A percentile compares a stretch with the other conserved stretches of the same genome.
Conservation (phyloP, 2,797 vertebrate genomes). For the Cyprinodon diabolis region DNA sequence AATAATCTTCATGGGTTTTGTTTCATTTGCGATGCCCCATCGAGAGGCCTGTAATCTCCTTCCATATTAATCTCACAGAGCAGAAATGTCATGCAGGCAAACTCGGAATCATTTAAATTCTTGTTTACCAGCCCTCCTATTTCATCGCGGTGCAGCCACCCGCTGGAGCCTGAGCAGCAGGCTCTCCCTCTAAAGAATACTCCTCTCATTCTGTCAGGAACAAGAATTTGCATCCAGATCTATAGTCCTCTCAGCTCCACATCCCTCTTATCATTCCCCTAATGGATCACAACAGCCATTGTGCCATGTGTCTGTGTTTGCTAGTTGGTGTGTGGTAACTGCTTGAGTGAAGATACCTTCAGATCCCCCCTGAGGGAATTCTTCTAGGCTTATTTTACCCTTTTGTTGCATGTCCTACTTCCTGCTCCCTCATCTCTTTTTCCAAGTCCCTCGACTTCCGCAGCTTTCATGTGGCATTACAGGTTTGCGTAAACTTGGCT, state of each 20-base stretch:
- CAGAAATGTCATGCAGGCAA: slow-evolving; percentile 77
- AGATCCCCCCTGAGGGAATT: slow-evolving; percentile 49
- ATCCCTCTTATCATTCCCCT: slow-evolving; percentile 55
- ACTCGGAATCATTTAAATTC: slow-evolving; percentile 69
- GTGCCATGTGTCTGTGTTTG: slow-evolving; percentile 36
- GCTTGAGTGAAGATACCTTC: slow-evolving; percentile 55
- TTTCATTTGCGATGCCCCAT: slow-evolving; percentile 73
- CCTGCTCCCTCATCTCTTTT: slow-evolving; percentile 42
- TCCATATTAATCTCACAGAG: slow-evolving; percentile 80
- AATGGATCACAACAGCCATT: slow-evolving; percentile 67
- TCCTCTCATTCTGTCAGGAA: slow-evolving; percentile 64
- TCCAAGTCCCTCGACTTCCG: slow-evolving; percentile 54
- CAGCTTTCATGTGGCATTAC: slow-evolving; percentile 68
- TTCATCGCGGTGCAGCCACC: slow-evolving; percentile 52
- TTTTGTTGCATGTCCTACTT: slow-evolving; percentile 64
- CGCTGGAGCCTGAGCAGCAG: slow-evolving; percentile 30
- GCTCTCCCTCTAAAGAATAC: slow-evolving; percentile 60
- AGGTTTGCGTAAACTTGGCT: slow-evolving; percentile 57
- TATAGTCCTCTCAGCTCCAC: slow-evolving; percentile 52
- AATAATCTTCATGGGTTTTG: slow-evolving; percentile 77
- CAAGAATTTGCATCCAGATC: slow-evolving; percentile 69
- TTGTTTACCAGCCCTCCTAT: slow-evolving; percentile 72
- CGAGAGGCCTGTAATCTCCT: slow-evolving; percentile 80
- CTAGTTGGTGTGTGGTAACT: slow-evolving; percentile 39
- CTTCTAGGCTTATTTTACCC: slow-evolving; percentile 60